Evolutionary conservation across 2,888 invertebrate genomes (phyloP).

Genomic region (Phasia obesa): DNA sequence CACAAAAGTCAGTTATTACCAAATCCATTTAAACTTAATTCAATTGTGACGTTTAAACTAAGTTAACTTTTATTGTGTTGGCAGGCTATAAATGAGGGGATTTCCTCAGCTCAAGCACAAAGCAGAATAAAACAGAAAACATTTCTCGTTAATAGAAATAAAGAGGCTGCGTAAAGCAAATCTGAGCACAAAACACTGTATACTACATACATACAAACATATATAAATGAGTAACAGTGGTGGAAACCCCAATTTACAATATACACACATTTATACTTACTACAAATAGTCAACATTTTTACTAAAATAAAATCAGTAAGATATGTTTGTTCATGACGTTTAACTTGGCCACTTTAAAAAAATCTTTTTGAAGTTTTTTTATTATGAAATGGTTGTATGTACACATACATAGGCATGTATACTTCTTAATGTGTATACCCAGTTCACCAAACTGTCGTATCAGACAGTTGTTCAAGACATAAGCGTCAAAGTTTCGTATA

Average conservation of each 20-base stretch:
- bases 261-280: not conserved
- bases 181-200: slow-evolving; percentile 11
- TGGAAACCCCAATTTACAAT: slow-evolving; percentile 26
- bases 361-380: slow-evolving; percentile 28
- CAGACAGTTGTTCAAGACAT: too few species aligned
- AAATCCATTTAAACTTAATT: slow-evolving; percentile 63
- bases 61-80: slow-evolving; percentile 50
- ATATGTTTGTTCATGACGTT: slow-evolving; percentile 54
- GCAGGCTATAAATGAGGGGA: slow-evolving; percentile 46
- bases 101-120: slow-evolving; percentile 57
- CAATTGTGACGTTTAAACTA: slow-evolving; percentile 65
- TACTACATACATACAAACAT: not conserved
- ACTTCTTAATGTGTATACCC: too few species aligned
- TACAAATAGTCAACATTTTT: too few species aligned
- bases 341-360: slow-evolving; percentile 63
- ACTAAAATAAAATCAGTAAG: too few species aligned
- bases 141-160: slow-evolving; percentile 31
- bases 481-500: too few species aligned
- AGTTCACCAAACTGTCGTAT: too few species aligned
- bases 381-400: not conserved
- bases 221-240: slow-evolving; percentile 11
- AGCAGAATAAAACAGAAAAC: slow-evolving; percentile 2
- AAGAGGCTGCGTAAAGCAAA: slow-evolving; percentile 44
- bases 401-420: not conserved
- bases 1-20: slow-evolving; percentile 47